These are phyloP conservation scores for Brachionus koreanus DNA, from an alignment of 1,140 invertebrate genomes.

Conservation along the genomic window DNA sequence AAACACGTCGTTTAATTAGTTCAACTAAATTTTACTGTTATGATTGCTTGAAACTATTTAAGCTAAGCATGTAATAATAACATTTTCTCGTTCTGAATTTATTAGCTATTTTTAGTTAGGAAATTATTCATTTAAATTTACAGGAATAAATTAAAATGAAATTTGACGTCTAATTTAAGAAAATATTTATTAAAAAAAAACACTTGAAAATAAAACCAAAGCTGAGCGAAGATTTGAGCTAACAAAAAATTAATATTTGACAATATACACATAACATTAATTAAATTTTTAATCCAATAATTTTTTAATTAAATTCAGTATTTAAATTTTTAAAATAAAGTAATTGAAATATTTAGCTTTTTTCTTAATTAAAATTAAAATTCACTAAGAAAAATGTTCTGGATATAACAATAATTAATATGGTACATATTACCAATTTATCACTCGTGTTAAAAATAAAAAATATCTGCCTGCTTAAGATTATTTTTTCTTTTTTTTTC, in stretches of 20 bases:
- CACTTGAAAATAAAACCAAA: neutral
- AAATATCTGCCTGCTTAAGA: too few relatives aligned
- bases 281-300: slow-evolving; percentile 11
- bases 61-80: neutral
- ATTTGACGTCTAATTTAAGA: neutral
- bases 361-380: neutral
- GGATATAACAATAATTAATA: too few relatives aligned
- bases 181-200: neutral
- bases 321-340: neutral
- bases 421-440: too few relatives aligned
- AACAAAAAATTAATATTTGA: slow-evolving; percentile 11
- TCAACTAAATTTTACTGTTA: neutral
- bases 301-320: slow-evolving; percentile 5
- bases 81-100: neutral
- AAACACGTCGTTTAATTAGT: neutral
- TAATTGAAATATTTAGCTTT: neutral
- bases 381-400: too few relatives aligned
- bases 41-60: neutral
- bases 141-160: neutral
- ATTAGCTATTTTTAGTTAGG: neutral
- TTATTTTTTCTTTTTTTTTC: too few relatives aligned
- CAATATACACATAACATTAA: neutral
- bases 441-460: too few relatives aligned
- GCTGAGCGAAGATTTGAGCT: neutral
- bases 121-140: neutral